Conservation (phyloP, 2,797 vertebrate species). For the Crenuchus spilurus region DNA sequence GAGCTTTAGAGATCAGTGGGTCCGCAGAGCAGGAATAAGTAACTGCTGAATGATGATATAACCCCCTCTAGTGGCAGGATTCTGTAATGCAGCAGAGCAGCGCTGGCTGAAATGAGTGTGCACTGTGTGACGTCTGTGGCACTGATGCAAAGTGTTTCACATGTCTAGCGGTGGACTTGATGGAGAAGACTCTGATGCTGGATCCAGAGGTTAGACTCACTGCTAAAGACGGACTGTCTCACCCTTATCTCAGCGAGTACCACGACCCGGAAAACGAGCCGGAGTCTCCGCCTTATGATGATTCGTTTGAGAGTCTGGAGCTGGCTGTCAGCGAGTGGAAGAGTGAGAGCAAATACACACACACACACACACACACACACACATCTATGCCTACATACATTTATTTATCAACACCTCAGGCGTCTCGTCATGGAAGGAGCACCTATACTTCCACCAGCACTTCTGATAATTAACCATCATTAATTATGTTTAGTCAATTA, state of each 20-base stretch:
- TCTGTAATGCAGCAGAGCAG: neutral
- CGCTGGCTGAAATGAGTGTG: neutral
- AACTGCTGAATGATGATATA: neutral
- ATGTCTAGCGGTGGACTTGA: slow-evolving; percentile 71
- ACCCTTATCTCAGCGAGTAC: slow-evolving; percentile 78
- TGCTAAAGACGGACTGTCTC: slow-evolving; percentile 73
- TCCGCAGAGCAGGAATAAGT: neutral
- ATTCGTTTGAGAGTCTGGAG: slow-evolving; percentile 83
- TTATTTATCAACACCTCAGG: no score
- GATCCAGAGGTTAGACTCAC: slow-evolving; percentile 80
- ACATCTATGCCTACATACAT: no score
- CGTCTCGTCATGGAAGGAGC: no score
- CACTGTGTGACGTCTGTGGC: neutral
- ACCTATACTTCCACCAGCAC: no score
- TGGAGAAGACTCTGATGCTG: slow-evolving; percentile 82
- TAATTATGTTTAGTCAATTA: neutral
- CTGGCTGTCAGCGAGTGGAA: slow-evolving; percentile 81
- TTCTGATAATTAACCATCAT: neutral
- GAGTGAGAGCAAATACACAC: slow-evolving; percentile 64
- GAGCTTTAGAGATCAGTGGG: no score
- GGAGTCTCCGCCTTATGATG: slow-evolving; percentile 76
- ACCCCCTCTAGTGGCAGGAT: slow-evolving; percentile 16
- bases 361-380: neutral
- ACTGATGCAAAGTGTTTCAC: slow-evolving; percentile 20
- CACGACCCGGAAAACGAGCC: slow-evolving; percentile 78